Percentiles rank a stretch among this genome's conserved stretches.
phyloP scores from a whole-genome alignment of 2,113 vertebrate genomes.

The Pungitius pungitius region DNA sequence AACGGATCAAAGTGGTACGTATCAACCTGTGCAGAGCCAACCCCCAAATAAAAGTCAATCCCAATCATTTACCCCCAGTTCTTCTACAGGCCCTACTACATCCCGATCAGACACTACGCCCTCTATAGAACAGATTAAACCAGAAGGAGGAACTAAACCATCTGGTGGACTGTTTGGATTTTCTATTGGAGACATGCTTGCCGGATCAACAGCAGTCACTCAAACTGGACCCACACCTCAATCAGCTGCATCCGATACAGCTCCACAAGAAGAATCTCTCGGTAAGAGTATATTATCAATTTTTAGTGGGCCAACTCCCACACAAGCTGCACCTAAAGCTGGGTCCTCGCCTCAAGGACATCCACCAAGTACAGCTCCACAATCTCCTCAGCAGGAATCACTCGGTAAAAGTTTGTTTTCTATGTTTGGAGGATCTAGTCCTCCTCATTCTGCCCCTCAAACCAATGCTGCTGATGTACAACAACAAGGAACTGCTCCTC shows the following conservation, averaged over 20 bases:
- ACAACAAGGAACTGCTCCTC: constrained; percentile 51
- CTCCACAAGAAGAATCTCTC: constrained; percentile 71
- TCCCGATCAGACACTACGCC: constrained; percentile 54
- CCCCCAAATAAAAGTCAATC: constrained; percentile 61
- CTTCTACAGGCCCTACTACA: constrained; percentile 25
- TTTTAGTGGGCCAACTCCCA: constrained; percentile 65
- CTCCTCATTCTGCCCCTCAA: constrained; percentile 44
- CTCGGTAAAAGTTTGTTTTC: constrained; percentile 68
- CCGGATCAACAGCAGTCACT: constrained; percentile 58
- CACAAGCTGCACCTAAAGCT: constrained; percentile 57
- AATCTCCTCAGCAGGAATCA: constrained; percentile 62
- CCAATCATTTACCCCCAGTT: constrained; percentile 49
- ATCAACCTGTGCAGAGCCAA: constrained; percentile 41
- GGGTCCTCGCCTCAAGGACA: constrained; percentile 38
- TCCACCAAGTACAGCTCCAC: constrained; percentile 41
- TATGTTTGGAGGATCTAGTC: constrained; percentile 66
- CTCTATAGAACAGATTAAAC: constrained; percentile 66
- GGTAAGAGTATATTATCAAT: constrained; percentile 75
- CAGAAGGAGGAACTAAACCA: constrained; percentile 70
- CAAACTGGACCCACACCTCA: constrained; percentile 38
- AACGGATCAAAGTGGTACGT: constrained; percentile 50
- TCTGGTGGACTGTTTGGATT: constrained; percentile 80
- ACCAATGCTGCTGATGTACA: constrained; percentile 57
- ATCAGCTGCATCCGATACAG: constrained; percentile 26
- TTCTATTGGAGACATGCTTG: constrained; percentile 80